phyloP scores from a whole-genome alignment of 1,140 invertebrate genomes.

The Trichoplusia ni region DNA sequence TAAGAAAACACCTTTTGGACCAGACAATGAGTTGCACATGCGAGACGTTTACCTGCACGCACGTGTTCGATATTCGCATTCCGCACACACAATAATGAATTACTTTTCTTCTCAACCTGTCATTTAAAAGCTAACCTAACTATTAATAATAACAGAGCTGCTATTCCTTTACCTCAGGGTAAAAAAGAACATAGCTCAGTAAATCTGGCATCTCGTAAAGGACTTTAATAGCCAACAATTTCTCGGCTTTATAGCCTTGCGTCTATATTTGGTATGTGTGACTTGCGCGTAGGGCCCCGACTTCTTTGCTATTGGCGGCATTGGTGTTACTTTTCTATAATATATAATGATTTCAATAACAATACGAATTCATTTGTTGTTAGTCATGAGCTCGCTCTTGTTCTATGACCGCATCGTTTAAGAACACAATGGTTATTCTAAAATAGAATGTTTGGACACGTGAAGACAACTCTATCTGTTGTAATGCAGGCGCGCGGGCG shows the following conservation, averaged over 20 bases:
- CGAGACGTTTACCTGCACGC: slow-evolving; percentile 71
- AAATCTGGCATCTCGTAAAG: slow-evolving; percentile 52
- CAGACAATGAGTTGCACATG: slow-evolving; percentile 75
- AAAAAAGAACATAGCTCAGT: slow-evolving; percentile 36
- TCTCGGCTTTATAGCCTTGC: slow-evolving; percentile 48
- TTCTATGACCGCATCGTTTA: slow-evolving; percentile 6
- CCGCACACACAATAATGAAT: slow-evolving; percentile 53
- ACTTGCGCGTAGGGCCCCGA: slow-evolving; percentile 26
- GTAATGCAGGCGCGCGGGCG: slow-evolving; percentile 51
- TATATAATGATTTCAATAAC: not conserved
- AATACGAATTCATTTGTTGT: slow-evolving; percentile 1
- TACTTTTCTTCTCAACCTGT: slow-evolving; percentile 41
- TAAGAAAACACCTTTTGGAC: slow-evolving; percentile 67
- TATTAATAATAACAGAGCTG: slow-evolving; percentile 43
- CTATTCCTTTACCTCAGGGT: slow-evolving; percentile 41
- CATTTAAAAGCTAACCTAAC: slow-evolving; percentile 49
- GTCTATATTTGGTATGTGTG: slow-evolving; percentile 47
- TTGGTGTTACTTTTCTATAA: too few relatives aligned
- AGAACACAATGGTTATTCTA: slow-evolving; percentile 19
- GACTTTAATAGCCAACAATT: slow-evolving; percentile 53
- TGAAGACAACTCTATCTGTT: slow-evolving; percentile 68
- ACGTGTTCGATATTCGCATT: slow-evolving; percentile 77
- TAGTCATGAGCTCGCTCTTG: not conserved
- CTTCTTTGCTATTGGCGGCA: not conserved
- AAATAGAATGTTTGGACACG: slow-evolving; percentile 57